Conservation (phyloP, 1,140 invertebrate species). For the Eriosoma lanigerum region DNA sequence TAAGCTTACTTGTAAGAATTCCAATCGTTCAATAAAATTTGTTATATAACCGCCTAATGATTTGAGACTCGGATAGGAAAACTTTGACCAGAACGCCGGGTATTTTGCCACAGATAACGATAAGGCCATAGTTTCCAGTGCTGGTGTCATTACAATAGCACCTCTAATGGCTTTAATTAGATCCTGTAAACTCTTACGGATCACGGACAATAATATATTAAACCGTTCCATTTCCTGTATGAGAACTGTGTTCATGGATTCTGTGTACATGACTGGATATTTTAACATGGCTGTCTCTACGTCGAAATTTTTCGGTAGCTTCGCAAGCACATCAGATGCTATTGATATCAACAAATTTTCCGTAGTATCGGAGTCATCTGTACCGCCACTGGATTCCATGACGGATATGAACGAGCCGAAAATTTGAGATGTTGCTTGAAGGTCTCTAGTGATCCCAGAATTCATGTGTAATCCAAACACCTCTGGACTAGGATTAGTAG, state of each 20-base stretch:
- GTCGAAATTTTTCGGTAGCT: constrained; percentile 73
- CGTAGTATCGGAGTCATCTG: background rate
- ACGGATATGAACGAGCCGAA: constrained; percentile 8
- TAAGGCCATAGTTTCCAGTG: constrained; percentile 71
- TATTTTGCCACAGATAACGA: constrained; percentile 75
- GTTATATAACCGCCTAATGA: constrained; percentile 80
- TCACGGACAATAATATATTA: constrained; percentile 72
- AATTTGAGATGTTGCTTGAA: constrained; percentile 64
- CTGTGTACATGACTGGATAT: constrained; percentile 80
- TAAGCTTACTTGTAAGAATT: constrained; percentile 66
- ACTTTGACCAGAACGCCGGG: constrained; percentile 76
- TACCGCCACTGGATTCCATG: background rate
- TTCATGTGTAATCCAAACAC: constrained; percentile 88
- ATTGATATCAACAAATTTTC: constrained; percentile 17
- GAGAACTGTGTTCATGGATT: constrained; percentile 94
- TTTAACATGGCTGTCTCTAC: constrained; percentile 69
- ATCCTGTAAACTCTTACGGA: constrained; percentile 67
- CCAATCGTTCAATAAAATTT: constrained; percentile 79
- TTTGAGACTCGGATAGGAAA: constrained; percentile 89
- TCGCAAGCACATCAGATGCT: constrained; percentile 8
- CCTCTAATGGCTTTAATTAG: constrained; percentile 84
- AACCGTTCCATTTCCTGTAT: constrained; percentile 91
- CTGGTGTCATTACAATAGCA: constrained; percentile 81
- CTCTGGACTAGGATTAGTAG: constrained; percentile 70
- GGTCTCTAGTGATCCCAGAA: constrained; percentile 84